Conservation (phyloP, 2,888 invertebrate genomes). For the Rotaria macrura region DNA sequence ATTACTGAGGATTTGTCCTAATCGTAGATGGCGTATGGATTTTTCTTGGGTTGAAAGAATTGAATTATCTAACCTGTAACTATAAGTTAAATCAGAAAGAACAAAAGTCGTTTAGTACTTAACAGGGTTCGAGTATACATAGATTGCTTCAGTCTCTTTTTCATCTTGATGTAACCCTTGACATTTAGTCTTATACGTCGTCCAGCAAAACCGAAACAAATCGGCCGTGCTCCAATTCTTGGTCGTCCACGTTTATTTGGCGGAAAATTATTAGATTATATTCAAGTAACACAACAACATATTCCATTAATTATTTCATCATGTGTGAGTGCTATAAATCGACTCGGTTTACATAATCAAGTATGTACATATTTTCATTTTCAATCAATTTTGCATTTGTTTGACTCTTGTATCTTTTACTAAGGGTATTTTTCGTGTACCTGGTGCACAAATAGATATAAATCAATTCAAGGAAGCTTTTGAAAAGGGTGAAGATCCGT, state of each 20-base stretch:
- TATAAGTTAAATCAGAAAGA: too few relatives aligned
- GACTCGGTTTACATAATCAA: constrained; percentile 57
- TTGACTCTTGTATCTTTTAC: neutral
- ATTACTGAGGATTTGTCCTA: too few relatives aligned
- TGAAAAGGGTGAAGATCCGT: constrained; percentile 81
- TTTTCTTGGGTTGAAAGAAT: too few relatives aligned
- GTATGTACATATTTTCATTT: neutral
- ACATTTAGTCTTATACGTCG: constrained; percentile 1
- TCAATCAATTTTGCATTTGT: too few relatives aligned
- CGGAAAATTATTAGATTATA: constrained; percentile 75
- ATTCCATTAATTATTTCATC: constrained; percentile 78
- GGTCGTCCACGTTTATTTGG: constrained; percentile 76
- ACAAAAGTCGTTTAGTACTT: too few relatives aligned
- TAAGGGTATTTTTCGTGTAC: constrained; percentile 79
- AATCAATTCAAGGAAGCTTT: constrained; percentile 81
- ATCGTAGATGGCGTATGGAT: too few relatives aligned
- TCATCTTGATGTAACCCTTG: too few relatives aligned
- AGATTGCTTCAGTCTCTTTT: too few relatives aligned
- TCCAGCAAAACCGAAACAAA: constrained; percentile 56
- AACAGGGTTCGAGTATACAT: too few relatives aligned
- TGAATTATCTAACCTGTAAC: too few relatives aligned
- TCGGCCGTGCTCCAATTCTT: constrained; percentile 51
- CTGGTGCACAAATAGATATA: constrained; percentile 78
- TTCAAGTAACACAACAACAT: constrained; percentile 69
- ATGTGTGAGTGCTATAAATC: constrained; percentile 78